These are phyloP conservation scores for Staurois parvus DNA, from an alignment of 2,797 vertebrate genomes.

Conservation along the genomic window DNA sequence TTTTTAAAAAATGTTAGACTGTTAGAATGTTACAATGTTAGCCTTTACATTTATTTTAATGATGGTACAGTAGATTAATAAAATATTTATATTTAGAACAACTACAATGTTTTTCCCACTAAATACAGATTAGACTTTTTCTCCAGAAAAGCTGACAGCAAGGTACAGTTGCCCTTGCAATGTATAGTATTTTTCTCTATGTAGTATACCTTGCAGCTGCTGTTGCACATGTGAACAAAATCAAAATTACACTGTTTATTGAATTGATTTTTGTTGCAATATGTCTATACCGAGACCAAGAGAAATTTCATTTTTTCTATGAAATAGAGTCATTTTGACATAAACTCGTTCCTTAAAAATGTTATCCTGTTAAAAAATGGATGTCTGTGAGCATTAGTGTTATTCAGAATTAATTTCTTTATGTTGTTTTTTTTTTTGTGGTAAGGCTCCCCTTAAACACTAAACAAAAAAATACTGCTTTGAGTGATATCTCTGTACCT, in stretches of 20 bases:
- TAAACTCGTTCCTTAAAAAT: slow-evolving; percentile 23
- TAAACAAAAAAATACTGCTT: background rate
- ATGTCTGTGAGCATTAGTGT: background rate
- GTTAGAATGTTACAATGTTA: too few species aligned
- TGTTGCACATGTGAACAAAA: slow-evolving; percentile 5
- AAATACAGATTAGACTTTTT: background rate
- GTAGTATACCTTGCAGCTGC: background rate
- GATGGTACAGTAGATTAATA: too few species aligned
- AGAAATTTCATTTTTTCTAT: background rate
- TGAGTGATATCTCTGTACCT: background rate
- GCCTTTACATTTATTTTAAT: too few species aligned
- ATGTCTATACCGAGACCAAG: background rate
- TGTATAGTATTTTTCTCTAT: background rate
- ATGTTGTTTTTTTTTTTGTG: background rate
- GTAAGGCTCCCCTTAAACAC: background rate
- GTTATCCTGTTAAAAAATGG: background rate
- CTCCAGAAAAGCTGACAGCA: background rate
- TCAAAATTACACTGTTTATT: slow-evolving; percentile 11
- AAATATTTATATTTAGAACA: too few species aligned
- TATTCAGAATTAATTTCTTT: background rate
- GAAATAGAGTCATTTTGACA: slow-evolving; percentile 18
- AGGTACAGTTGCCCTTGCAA: background rate
- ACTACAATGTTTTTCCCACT: background rate
- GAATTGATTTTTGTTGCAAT: slow-evolving; percentile 10
- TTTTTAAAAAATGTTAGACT: too few species aligned